Conservation (phyloP, 2,797 vertebrate genomes). For the Leptatherina wallacei region DNA sequence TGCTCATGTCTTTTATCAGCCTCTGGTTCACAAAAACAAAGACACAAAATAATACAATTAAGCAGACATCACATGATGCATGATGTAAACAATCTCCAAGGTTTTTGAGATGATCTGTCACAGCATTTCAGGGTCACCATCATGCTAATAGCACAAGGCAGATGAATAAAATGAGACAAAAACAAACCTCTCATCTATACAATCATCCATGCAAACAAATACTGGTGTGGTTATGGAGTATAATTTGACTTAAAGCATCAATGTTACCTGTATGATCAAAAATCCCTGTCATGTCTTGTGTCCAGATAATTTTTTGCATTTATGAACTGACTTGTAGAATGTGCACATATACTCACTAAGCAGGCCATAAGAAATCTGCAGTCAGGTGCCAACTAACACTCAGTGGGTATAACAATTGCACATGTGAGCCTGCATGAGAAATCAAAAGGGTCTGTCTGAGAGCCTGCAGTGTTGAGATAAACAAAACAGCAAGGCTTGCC, state of each 20-base stretch:
- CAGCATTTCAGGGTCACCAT: slow-evolving; percentile 23
- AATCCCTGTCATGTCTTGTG: slow-evolving; percentile 11
- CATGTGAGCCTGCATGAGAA: slow-evolving; percentile 57
- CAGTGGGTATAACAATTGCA: slow-evolving; percentile 45
- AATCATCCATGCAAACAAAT: slow-evolving; percentile 31
- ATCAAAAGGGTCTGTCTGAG: slow-evolving; percentile 53
- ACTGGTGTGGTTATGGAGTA: slow-evolving; percentile 9
- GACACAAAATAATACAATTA: slow-evolving; percentile 18
- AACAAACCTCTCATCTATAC: slow-evolving; percentile 19
- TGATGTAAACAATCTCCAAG: slow-evolving; percentile 19
- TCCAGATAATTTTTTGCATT: not conserved
- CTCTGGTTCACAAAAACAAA: slow-evolving; percentile 32
- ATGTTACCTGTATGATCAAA: not conserved
- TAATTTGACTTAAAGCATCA: slow-evolving; percentile 22
- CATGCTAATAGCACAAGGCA: not conserved
- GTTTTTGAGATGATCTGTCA: slow-evolving; percentile 26
- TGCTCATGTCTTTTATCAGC: slow-evolving; percentile 35
- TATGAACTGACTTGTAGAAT: slow-evolving; percentile 11
- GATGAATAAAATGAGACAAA: slow-evolving; percentile 39
- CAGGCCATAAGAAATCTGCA: slow-evolving; percentile 35
- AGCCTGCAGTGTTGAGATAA: slow-evolving; percentile 70
- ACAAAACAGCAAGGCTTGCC: slow-evolving; percentile 43
- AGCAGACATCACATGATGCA: slow-evolving; percentile 17
- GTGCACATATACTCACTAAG: slow-evolving; percentile 18
- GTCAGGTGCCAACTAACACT: slow-evolving; percentile 47